Conservation (phyloP, 2,797 vertebrate genomes). For the Xiphophorus birchmanni region DNA sequence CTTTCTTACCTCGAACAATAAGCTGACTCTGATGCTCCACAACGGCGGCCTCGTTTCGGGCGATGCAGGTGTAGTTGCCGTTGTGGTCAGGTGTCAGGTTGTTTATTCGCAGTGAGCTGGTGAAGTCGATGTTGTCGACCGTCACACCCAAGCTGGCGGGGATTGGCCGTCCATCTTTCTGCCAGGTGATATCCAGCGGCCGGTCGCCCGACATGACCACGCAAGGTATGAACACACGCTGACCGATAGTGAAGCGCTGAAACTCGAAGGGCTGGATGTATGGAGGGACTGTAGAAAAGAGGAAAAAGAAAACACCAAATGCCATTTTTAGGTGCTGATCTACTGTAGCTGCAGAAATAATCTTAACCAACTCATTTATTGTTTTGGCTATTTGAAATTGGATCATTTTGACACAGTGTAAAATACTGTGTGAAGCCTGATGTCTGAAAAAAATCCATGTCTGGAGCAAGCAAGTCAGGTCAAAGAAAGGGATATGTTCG, state of each 20-base stretch:
- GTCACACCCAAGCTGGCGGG: conserved; percentile 94
- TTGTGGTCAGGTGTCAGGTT: conserved; percentile 98
- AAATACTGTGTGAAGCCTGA: not conserved
- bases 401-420: not conserved
- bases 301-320: conserved; percentile 24
- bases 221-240: conserved; percentile 97
- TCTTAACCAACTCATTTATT: not conserved
- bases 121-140: conserved; percentile 99
- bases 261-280: conserved; percentile 99
- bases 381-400: not conserved
- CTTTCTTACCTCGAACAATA: conserved; percentile 91
- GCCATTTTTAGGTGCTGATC: not conserved
- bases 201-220: conserved; percentile 97
- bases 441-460: not conserved
- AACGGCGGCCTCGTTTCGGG: conserved; percentile 93
- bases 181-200: conserved; percentile 98
- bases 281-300: conserved; percentile 87
- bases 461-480: not conserved
- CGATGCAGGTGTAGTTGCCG: conserved; percentile 98
- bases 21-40: conserved; percentile 97
- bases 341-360: not conserved
- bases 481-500: not conserved
- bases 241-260: conserved; percentile 96
- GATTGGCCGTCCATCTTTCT: conserved; percentile 95
- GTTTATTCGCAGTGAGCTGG: conserved; percentile 96